Evolutionary conservation across 2,113 vertebrate genomes (phyloP), one percentile per base, ranked within the genome.

Genomic region (Oxyura jamaicensis): DNA sequence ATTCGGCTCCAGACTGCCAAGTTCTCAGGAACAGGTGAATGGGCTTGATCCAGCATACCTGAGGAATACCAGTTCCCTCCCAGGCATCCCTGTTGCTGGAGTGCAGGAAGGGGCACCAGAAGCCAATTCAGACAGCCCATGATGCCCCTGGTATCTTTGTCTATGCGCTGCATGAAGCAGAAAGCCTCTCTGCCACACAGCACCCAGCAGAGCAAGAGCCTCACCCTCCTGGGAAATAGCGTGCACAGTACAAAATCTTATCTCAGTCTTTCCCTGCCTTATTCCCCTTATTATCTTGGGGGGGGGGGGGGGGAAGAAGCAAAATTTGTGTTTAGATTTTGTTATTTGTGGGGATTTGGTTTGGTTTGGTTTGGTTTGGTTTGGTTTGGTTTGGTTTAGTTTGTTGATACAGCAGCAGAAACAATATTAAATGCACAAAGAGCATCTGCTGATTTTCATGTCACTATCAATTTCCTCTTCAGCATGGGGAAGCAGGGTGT

Each of bases 1-100:
- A 0, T 9, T 23, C n/a, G 48, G 1, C 21, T 42, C 3, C 35
- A 62, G 0, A 10, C 44, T 33, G 33, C 28, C 0, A 0, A 8
- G 65, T 48, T 71, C 46, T n/a, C 68, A 28, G 71, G 44, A 53
- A 19, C 5, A n/a, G 21, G 6, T 17, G 10, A 16, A n/a, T 0
- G 1, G 31, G 8, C 23, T 66, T 31, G 13, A 35, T 23, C 31
- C 75, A n/a, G 15, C 46, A 20, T 3, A 42, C 41, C 53, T 12
- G 48, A 29, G 75, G 36, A 46, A 21, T 4, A 8, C 1, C 58
- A 7, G 35, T 19, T 20, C 50, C 39, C 39, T 75, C 23, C 29
- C 31, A 23, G 41, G 19, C 29, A 4, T 14, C 63, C 36, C 16
- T 19, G 63, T 7, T 13, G 10, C 74, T 9, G 31, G n/a, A 48